Evolutionary conservation across 2,888 invertebrate genomes (phyloP), one percentile per base, ranked within the genome.

Genomic region (Machimus rusticus): DNA sequence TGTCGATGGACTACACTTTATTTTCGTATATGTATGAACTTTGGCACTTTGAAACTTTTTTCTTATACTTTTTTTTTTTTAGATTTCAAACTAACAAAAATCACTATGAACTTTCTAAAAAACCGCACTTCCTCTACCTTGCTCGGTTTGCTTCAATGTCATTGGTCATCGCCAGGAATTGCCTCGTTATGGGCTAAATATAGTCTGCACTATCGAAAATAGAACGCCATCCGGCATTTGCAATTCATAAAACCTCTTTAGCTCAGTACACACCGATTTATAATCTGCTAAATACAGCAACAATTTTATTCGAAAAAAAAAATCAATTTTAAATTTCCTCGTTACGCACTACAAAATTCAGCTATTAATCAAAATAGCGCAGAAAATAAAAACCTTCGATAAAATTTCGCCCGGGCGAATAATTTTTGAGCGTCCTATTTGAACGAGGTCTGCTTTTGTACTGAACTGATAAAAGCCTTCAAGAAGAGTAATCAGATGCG

Each of bases 381-480:
- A 57, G 23, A 57, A 19, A 19, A 8, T 39, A n/a, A 14, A 4
- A 51, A 51, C n/a, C 23, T 12, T 66, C 66, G 66, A 8, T 12
- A 23, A 28, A 66, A 66, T 23, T 19, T 66, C 66, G 28, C 1
- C 28, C 9, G 9, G 66, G 3, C 57, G 66, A 66, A 66, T 3
- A 8, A 66, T 1, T 28, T 12, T 66, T 46, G 16, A 66, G 19
- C 79, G 51, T 51, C 79, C 79, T 46, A 51, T 79, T 79, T 79
- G 79, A 51, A 28, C 79, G 51, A 31, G 51, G 79, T 79, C 28
- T 51, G 79, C 14, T 28, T 79, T 51, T 46, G n/a, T 51, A 79
- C 79, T 79, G 79, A 79, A 79, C 51, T 79, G 79, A 79, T 79
- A 79, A 79, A 79, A 46, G 79, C 46, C 46, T 79, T 6, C 79